Evolutionary conservation across 2,888 invertebrate species (phyloP).

Genomic region (Diadegma fenestrale): DNA sequence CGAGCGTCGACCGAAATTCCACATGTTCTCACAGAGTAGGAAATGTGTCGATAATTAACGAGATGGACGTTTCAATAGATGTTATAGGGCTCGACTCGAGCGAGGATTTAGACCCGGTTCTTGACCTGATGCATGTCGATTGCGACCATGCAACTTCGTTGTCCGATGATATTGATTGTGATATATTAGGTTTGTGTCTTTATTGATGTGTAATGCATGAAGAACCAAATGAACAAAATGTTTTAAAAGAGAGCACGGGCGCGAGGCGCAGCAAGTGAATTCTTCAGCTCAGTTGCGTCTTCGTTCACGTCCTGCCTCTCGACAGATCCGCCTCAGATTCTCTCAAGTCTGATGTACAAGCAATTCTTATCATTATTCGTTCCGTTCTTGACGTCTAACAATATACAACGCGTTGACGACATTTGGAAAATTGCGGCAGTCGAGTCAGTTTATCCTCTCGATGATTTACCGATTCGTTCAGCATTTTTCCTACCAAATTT

Average conservation of each 20-base stretch:
- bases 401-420: conserved; percentile 30
- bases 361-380: conserved; percentile 29
- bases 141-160: conserved; percentile 67
- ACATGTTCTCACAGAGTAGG: no score
- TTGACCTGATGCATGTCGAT: conserved; percentile 70
- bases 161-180: conserved; percentile 68
- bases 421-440: not conserved
- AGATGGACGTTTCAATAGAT: conserved; percentile 67
- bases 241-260: conserved; percentile 30
- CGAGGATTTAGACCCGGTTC: conserved; percentile 70
- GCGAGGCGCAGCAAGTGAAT: conserved; percentile 63
- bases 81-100: conserved; percentile 74
- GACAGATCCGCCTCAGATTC: conserved; percentile 18
- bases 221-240: conserved; percentile 3
- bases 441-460: conserved; percentile 36
- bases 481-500: not conserved
- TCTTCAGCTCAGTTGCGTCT: conserved; percentile 56
- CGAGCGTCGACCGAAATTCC: no score
- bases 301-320: conserved; percentile 44
- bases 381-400: conserved; percentile 22
- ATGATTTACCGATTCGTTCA: conserved; percentile 52
- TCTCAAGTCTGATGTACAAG: conserved; percentile 34
- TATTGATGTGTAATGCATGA: conserved; percentile 65
- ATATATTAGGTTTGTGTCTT: conserved; percentile 73
- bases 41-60: conserved; percentile 9